Evolutionary conservation across 1,140 invertebrate species (phyloP), one percentile per base, ranked within the genome.

Genomic region (Gonatopus flavifemur): DNA sequence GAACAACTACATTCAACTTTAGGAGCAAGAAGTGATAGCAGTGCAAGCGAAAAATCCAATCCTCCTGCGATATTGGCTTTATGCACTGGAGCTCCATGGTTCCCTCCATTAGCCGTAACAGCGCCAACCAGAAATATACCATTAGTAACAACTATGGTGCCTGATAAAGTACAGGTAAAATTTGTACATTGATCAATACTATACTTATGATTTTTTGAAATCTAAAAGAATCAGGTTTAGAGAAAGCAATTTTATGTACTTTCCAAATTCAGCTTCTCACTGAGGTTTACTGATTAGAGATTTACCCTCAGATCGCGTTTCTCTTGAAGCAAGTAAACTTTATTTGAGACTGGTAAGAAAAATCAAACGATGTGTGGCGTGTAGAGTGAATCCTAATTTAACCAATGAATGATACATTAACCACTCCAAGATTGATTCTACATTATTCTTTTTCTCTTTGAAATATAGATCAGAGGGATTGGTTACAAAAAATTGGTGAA

Each of bases 21-120:
- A 32, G 76, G 76, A 15, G 69, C 74, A 9, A 66, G 69, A 31
- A 65, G 61, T 10, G 74, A 76, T 25, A 64, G 70, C 9, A 37
- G 5, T 6, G 44, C 20, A 2, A 41, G 38, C 28, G 72, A 77
- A 2, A 77, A 74, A 59, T 60, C 60, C 10, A 69, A 78, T 58
- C 60, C 72, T 5, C 68, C 74, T 18, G 69, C 72, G 19, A 64
- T 77, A 15, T 49, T 78, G 16, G 74, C 74, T 16, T 46, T 77
- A 19, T 76, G 74, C 42, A 66, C 64, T 3, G 72, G 70, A 18
- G 67, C 72, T 18, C 79, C 84, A 5, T 90, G 88, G 87, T 90
- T 89, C 64, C 85, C 87, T 1, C 71, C 88, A 16, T 69, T 90
- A 47, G 86, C 88, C 1, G 83, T 89, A 19, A 86, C 86, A 9